Percentiles rank a stretch among this genome's conserved stretches.
Evolutionary conservation across 2,797 vertebrate genomes (phyloP).

Genomic region (Numenius phaeopus): DNA sequence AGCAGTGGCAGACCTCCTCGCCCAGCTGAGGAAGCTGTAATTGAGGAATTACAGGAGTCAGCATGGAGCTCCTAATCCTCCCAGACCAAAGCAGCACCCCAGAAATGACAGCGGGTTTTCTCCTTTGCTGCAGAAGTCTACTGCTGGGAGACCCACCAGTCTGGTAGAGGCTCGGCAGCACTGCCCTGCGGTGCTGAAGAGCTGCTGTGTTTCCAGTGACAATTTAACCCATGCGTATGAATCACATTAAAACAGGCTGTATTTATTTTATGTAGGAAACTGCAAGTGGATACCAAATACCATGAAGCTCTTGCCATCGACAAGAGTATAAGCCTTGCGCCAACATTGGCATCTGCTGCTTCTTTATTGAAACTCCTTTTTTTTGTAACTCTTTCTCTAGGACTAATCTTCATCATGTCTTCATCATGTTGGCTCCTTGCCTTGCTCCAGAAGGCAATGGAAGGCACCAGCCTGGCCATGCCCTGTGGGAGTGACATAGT

Average conservation of each 20-base stretch:
- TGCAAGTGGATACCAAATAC: background rate
- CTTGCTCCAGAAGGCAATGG: rapidly evolving
- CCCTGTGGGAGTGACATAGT: rapidly evolving
- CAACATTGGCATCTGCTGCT: too few relatives aligned
- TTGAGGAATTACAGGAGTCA: background rate
- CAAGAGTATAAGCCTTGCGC: background rate
- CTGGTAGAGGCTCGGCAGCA: rapidly evolving
- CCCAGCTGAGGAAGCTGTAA: background rate
- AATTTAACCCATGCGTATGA: rapidly evolving
- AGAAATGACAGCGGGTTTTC: background rate
- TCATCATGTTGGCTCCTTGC: rapidly evolving
- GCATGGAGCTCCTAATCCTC: background rate
- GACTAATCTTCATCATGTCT: background rate
- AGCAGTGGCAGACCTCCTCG: rapidly evolving
- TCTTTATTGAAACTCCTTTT: background rate
- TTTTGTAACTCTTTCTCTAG: background rate
- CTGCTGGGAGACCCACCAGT: background rate
- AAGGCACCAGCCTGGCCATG: background rate
- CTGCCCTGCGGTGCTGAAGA: background rate
- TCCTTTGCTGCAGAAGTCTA: background rate
- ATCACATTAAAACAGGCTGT: too few relatives aligned
- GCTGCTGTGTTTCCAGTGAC: rapidly evolving
- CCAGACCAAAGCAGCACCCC: background rate
- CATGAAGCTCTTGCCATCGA: background rate
- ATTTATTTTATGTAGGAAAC: rapidly evolving